These are phyloP conservation scores for Eulithis prunata DNA, from an alignment of 2,888 invertebrate species.

Conservation along the genomic window DNA sequence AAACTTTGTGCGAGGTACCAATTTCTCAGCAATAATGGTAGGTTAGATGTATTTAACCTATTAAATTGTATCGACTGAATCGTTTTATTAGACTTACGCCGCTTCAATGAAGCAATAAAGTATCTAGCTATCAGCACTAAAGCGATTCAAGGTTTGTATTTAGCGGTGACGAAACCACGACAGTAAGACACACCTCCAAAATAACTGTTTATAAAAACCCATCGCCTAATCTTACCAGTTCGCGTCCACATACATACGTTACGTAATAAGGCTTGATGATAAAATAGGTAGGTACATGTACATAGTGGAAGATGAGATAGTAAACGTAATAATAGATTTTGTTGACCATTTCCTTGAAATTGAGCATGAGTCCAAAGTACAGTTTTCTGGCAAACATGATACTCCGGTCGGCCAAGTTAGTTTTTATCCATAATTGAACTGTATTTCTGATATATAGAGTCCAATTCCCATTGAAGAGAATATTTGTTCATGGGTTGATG, in stretches of 20 bases:
- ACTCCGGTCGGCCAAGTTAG: constrained; percentile 16
- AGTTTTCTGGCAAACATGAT: constrained; percentile 24
- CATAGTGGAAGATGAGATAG: background rate
- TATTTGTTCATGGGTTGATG: background rate
- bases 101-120: constrained; percentile 3
- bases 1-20: background rate
- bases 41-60: too few species aligned
- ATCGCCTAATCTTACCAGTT: background rate
- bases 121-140: constrained; percentile 1
- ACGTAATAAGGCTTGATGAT: too few species aligned
- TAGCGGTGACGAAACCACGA: constrained; percentile 18
- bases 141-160: constrained; percentile 12
- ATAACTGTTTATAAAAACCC: constrained; percentile 7
- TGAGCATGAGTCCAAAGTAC: constrained; percentile 33
- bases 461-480: constrained; percentile 7
- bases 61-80: background rate
- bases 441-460: constrained; percentile 19
- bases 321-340: background rate
- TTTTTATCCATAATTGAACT: constrained; percentile 15
- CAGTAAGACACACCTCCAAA: constrained; percentile 36
- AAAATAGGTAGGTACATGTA: too few species aligned
- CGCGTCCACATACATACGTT: background rate
- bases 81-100: background rate
- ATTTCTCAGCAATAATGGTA: background rate
- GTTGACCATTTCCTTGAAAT: constrained; percentile 13